These are phyloP conservation scores for Eudemis profundana DNA, from an alignment of 2,888 invertebrate genomes.

Conservation along the genomic window DNA sequence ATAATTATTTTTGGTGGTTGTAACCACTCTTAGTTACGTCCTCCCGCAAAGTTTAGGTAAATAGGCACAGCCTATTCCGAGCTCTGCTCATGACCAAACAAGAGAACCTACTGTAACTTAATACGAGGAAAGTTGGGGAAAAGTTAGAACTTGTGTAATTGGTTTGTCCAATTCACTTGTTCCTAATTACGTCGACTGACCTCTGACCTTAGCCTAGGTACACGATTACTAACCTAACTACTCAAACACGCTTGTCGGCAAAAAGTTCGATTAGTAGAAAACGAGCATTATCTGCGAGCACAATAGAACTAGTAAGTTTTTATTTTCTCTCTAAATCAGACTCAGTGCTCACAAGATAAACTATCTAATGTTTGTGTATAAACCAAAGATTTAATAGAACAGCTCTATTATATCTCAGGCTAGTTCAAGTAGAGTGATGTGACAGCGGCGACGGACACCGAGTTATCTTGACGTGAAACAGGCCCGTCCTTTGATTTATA, in stretches of 20 bases:
- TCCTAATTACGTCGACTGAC: constrained; percentile 28
- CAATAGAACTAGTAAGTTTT: not conserved
- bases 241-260: constrained; percentile 4
- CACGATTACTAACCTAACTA: constrained; percentile 28
- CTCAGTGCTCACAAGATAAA: not conserved
- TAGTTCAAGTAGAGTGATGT: not conserved
- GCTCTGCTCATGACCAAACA: not conserved
- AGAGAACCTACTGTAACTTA: constrained; percentile 2
- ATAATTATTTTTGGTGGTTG: no score
- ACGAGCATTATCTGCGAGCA: not conserved
- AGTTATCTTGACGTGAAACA: constrained; percentile 13
- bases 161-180: constrained; percentile 34
- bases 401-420: not conserved
- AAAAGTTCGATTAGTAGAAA: constrained; percentile 8
- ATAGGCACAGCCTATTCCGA: no score
- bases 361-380: not conserved
- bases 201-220: constrained; percentile 29
- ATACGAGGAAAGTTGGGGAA: constrained; percentile 10
- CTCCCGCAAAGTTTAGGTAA: no score
- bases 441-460: not conserved
- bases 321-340: not conserved
- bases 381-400: not conserved
- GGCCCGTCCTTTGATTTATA: constrained; percentile 17
- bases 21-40: no score
- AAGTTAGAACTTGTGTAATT: constrained; percentile 32